Evolutionary conservation across 2,797 vertebrate genomes (phyloP), one percentile per base, ranked within the genome.

Genomic region (Pitangus sulphuratus): DNA sequence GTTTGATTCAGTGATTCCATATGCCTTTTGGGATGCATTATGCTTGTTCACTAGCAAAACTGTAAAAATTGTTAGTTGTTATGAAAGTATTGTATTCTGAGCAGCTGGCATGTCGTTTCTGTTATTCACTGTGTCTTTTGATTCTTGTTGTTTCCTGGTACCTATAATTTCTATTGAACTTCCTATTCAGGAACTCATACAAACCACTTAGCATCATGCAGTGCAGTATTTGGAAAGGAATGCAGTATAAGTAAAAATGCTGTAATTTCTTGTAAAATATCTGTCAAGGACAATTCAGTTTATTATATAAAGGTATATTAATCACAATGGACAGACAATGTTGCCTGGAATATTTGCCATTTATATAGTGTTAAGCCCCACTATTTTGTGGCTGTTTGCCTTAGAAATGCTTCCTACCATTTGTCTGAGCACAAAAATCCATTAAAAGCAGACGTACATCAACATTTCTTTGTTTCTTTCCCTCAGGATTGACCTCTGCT

Each of bases 401-500:
- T 33, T 69, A 33, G 69, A 48, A 25, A 54, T 70, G 44, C 54
- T 91, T 57, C 69, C 66, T 94, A 58, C 84, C 40, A 47, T 89
- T 94, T 96, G 60, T 84, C 44, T 47, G 15, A 95, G 65, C 39
- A 69, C 87, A 71, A 77, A 94, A 94, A 42, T 60, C 30, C 77
- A 89, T 88, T 85, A 92, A 91, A 95, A 60, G 31, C 53, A 89
- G 64, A 94, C 84, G 48, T 92, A 66, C 61, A 22, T 96, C 76
- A 76, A 39, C 87, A 94, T 91, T 93, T 76, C 71, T 94, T 87
- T 44, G 10, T 97, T 96, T 96, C 84, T 95, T 93, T 96, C 88
- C 89, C 78, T 89, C 89, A 98, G 98, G 98, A 94, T 89, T 99
- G 98, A 99, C 98, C 98, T 99, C 99, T 96, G 98, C 99, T 97